A percentile compares a stretch with the other conserved stretches of the same genome.
Conservation (phyloP, 2,113 vertebrate species). For the Pristiophorus japonicus region DNA sequence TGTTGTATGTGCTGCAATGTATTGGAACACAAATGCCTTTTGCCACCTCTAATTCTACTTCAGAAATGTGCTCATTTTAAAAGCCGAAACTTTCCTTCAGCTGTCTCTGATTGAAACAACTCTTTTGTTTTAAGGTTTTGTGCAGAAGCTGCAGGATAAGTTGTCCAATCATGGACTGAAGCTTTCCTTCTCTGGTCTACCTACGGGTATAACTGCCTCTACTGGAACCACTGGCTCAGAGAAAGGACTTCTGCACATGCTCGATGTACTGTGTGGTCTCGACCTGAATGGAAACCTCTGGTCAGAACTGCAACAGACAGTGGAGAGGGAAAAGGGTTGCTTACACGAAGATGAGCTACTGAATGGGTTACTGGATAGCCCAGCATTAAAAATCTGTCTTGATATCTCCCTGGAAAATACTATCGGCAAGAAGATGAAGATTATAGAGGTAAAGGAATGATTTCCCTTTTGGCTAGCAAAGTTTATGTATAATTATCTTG, state of each 20-base stretch:
- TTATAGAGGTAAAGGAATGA: constrained; percentile 71
- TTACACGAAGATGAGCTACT: constrained; percentile 74
- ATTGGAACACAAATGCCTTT: neutral
- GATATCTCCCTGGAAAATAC: constrained; percentile 75
- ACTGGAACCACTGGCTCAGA: constrained; percentile 40
- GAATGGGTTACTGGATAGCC: constrained; percentile 63
- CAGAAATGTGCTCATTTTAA: neutral
- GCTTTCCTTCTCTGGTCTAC: constrained; percentile 65
- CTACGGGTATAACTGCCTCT: constrained; percentile 39
- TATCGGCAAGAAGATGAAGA: constrained; percentile 62
- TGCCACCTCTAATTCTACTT: neutral
- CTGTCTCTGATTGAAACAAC: neutral
- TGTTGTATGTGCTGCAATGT: neutral
- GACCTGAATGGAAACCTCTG: constrained; percentile 81
- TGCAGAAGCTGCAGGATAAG: constrained; percentile 64
- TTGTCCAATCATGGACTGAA: constrained; percentile 70
- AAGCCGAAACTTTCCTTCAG: neutral
- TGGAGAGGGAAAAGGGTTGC: constrained; percentile 65
- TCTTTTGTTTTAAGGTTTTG: constrained; percentile 58
- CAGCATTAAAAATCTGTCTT: constrained; percentile 68
- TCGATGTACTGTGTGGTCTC: constrained; percentile 66
- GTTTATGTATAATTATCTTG: neutral
- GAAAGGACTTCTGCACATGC: constrained; percentile 66
- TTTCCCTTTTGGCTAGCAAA: neutral
- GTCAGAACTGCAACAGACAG: constrained; percentile 69